phyloP scores from a whole-genome alignment of 2,797 vertebrate genomes.

The Coregonus sp. region DNA sequence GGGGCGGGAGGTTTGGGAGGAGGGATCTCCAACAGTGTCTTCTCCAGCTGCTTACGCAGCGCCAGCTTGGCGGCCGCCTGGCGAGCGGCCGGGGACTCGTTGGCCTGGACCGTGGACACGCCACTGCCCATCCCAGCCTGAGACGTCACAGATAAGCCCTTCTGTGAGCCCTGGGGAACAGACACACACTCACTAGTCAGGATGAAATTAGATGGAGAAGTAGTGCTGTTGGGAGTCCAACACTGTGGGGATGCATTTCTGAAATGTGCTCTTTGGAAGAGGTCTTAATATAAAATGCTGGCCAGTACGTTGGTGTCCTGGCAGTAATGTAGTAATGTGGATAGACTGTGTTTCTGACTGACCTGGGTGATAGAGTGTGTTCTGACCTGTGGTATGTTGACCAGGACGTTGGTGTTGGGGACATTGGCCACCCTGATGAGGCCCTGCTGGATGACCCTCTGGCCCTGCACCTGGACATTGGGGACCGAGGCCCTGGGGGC shows the following conservation, averaged over 20 bases:
- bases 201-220: neutral
- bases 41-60: constrained; percentile 94
- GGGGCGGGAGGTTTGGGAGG: constrained; percentile 94
- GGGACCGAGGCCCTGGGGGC: constrained; percentile 91
- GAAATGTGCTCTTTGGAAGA: too few species aligned
- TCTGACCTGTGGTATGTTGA: constrained; percentile 91
- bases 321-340: neutral
- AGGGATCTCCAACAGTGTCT: constrained; percentile 95
- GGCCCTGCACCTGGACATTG: constrained; percentile 93
- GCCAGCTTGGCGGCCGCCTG: constrained; percentile 95
- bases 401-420: constrained; percentile 87
- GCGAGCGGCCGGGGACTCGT: constrained; percentile 89
- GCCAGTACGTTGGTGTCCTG: neutral
- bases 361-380: neutral
- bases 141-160: constrained; percentile 79
- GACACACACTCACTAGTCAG: neutral
- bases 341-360: neutral
- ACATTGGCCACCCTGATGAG: constrained; percentile 95
- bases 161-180: constrained; percentile 83
- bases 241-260: too few species aligned
- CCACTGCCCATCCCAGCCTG: constrained; percentile 71
- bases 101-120: constrained; percentile 68
- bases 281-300: neutral
- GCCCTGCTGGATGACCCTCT: constrained; percentile 96
- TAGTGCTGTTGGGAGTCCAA: too few species aligned